Evolutionary conservation across 1,140 invertebrate genomes (phyloP).

Genomic region (Scaptomyza hsui): DNA sequence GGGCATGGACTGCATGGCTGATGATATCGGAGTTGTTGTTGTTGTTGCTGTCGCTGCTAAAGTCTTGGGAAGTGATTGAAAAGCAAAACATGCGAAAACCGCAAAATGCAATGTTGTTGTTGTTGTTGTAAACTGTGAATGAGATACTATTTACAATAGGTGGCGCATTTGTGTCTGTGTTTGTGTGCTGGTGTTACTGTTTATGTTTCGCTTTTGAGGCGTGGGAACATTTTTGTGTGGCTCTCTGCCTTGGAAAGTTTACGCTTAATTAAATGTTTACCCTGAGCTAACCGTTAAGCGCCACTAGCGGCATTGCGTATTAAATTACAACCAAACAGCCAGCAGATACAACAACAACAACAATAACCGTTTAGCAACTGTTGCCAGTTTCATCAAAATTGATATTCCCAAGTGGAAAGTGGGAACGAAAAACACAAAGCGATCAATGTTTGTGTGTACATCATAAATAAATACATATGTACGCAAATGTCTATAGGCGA

Average conservation of each 20-base stretch:
- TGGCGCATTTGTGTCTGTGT: conserved; percentile 7
- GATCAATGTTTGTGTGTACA: conserved; percentile 19
- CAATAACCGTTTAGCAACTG: conserved; percentile 39
- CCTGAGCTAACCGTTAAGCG: conserved; percentile 49
- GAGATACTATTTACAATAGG: conserved; percentile 62
- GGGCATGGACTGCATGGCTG: conserved; percentile 46
- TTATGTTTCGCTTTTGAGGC: conserved; percentile 58
- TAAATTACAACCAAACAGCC: conserved; percentile 58
- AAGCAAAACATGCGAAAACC: conserved; percentile 71
- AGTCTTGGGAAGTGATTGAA: conserved; percentile 52
- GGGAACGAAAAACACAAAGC: conserved; percentile 15
- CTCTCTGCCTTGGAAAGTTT: conserved; percentile 56
- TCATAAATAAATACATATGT: conserved; percentile 20
- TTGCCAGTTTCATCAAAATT: conserved; percentile 71
- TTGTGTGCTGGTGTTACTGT: conserved; percentile 31
- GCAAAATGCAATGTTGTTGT: conserved; percentile 39
- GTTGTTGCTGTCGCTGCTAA: conserved; percentile 28
- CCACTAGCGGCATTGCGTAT: conserved; percentile 49
- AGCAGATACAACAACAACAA: conserved; percentile 1
- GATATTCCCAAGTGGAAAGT: conserved; percentile 52
- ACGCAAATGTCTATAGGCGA: conserved; percentile 8
- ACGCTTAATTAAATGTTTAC: conserved; percentile 81
- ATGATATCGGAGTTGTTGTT: conserved; percentile 38
- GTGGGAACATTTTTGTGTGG: conserved; percentile 69
- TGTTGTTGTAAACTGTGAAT: conserved; percentile 64